Percentiles rank a stretch among this genome's conserved stretches.
These are phyloP conservation scores for Alauda arvensis DNA, from an alignment of 2,797 vertebrate genomes.

Conservation along the genomic window DNA sequence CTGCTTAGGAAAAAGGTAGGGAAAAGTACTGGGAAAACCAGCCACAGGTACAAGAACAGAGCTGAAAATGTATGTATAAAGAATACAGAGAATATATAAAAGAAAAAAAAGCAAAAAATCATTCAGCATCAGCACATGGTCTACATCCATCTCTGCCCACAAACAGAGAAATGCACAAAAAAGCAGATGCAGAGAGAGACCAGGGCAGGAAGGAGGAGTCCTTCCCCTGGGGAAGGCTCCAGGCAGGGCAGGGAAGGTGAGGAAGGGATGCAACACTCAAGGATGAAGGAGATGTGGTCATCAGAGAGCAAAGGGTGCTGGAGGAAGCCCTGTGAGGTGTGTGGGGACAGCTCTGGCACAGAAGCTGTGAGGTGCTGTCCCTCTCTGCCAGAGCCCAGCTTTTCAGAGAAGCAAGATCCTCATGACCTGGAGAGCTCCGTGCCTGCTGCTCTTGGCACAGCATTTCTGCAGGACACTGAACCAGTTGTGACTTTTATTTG, in stretches of 20 bases:
- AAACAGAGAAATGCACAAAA: neutral
- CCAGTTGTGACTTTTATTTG: constrained; percentile 22
- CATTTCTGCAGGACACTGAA: neutral
- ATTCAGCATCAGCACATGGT: neutral
- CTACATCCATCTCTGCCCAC: neutral
- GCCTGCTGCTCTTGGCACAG: neutral
- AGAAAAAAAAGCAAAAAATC: neutral
- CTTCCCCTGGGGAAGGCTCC: neutral
- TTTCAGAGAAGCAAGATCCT: neutral
- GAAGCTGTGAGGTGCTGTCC: neutral
- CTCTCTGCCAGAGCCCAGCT: neutral
- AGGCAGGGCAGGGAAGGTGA: neutral
- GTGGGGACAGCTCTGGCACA: rapidly evolving
- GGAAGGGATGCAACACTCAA: rapidly evolving
- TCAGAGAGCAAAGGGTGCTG: neutral
- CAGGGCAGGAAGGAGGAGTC: neutral
- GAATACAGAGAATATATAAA: neutral
- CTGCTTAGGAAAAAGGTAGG: neutral
- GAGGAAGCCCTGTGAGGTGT: neutral
- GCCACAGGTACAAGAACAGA: neutral
- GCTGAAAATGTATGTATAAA: neutral
- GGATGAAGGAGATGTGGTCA: neutral
- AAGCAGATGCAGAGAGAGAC: neutral
- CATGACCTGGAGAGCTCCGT: neutral
- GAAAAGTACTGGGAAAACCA: neutral